Conservation (phyloP, 2,113 vertebrate genomes). For the Drymodes brunneopygia region DNA sequence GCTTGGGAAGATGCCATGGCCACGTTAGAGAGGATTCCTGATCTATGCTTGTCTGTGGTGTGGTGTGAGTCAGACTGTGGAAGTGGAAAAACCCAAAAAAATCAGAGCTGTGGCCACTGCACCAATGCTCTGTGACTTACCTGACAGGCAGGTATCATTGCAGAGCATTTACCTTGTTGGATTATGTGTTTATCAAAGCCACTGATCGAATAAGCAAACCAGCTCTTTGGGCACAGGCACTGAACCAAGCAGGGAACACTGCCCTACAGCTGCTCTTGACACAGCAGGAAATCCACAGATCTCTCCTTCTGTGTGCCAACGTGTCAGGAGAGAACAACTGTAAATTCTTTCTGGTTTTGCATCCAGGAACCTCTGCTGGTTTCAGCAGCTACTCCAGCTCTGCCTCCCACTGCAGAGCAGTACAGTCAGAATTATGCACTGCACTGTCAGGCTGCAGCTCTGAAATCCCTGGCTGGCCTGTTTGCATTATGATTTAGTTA, state of each 20-base stretch:
- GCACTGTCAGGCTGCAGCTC: not conserved
- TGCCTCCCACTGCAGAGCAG: not conserved
- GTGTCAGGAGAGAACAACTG: not conserved
- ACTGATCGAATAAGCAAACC: not conserved
- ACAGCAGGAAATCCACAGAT: not conserved
- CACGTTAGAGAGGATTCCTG: rapidly evolving
- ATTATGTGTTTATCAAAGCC: not conserved
- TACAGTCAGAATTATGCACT: not conserved
- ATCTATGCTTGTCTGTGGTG: not conserved
- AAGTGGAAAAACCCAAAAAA: not conserved
- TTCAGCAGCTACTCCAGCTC: not conserved
- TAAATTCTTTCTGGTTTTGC: not conserved
- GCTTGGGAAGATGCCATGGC: not conserved
- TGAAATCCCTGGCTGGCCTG: not conserved
- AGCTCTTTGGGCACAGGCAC: not conserved
- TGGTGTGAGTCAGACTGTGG: not conserved
- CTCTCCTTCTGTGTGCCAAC: not conserved
- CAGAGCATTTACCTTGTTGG: not conserved
- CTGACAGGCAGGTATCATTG: not conserved
- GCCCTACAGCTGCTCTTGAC: not conserved
- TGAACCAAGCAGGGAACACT: not conserved
- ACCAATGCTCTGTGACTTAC: not conserved
- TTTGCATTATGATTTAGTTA: slow-evolving; percentile 13
- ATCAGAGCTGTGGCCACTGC: not conserved
- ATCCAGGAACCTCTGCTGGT: not conserved